A percentile compares a stretch with the other conserved stretches of the same genome.
Evolutionary conservation across 2,113 vertebrate species (phyloP).

Genomic region (Nothobranchius kuhntae): DNA sequence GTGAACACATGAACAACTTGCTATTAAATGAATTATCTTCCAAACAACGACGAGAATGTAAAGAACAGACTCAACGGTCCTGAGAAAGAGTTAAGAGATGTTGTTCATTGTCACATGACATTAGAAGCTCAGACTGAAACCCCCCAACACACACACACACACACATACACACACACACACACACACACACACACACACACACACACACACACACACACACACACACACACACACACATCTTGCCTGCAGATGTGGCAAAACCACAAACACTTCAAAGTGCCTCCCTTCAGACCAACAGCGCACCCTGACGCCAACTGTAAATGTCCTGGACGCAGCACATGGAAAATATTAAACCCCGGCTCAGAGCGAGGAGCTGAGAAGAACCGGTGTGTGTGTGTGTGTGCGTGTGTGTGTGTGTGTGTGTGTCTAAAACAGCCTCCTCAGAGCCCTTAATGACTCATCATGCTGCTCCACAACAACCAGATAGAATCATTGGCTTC

Average conservation of each 20-base stretch:
- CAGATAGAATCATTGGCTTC: slow-evolving; percentile 42
- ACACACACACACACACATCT: slow-evolving; percentile 79
- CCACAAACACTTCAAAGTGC: slow-evolving; percentile 97
- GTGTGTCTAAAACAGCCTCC: slow-evolving; percentile 39
- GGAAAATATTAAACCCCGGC: slow-evolving; percentile 93
- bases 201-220: no score
- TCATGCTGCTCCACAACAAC: slow-evolving; percentile 55
- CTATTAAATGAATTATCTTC: no score
- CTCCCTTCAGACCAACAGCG: slow-evolving; percentile 91
- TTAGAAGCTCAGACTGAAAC: slow-evolving; percentile 82
- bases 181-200: slow-evolving; percentile 57
- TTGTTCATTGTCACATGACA: slow-evolving; percentile 95
- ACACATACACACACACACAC: no score
- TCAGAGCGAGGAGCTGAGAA: slow-evolving; percentile 24
- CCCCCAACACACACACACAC: slow-evolving; percentile 6
- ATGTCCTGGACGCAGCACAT: slow-evolving; percentile 94
- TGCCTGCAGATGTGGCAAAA: slow-evolving; percentile 97
- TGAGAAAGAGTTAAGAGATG: slow-evolving; percentile 83
- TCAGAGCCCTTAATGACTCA: slow-evolving; percentile 69
- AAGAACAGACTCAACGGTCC: neutral
- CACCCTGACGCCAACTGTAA: slow-evolving; percentile 98
- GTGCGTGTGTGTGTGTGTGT: no score
- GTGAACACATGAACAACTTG: no score
- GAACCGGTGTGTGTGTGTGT: no score
- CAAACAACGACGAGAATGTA: no score